Evolutionary conservation across 2,113 vertebrate genomes (phyloP).

Genomic region (Tauraco erythrolophus): DNA sequence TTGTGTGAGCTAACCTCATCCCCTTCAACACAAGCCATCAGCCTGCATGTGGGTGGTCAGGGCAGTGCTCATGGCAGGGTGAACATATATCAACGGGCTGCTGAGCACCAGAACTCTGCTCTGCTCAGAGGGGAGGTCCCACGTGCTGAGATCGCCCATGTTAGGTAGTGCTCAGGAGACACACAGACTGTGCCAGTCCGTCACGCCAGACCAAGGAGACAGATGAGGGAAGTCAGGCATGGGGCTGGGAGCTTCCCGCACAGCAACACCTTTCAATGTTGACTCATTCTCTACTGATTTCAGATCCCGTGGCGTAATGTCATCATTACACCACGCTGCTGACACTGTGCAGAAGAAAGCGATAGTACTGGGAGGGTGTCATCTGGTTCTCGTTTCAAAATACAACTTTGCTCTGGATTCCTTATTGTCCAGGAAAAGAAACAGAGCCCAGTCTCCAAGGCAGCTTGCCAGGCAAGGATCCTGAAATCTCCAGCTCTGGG

Average conservation of each 20-base stretch:
- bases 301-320: not conserved
- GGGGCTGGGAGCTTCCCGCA: not conserved
- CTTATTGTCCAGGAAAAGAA: not conserved
- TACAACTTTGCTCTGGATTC: not conserved
- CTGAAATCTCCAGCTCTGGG: not conserved
- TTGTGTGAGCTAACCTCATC: not conserved
- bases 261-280: accelerated
- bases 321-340: not conserved
- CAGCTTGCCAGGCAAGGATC: not conserved
- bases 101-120: not conserved
- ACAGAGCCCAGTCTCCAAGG: not conserved
- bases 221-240: not conserved
- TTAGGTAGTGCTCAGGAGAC: not conserved
- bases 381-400: not conserved
- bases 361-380: not conserved
- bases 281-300: not conserved
- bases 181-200: not conserved
- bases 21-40: accelerated
- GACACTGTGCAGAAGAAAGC: not conserved
- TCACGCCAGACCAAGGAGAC: not conserved
- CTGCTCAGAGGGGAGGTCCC: not conserved
- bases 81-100: accelerated
- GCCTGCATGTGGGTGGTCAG: not conserved
- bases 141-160: not conserved
- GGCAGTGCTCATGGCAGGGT: accelerated